Conservation (phyloP, 2,113 vertebrate species). For the Hystrix brachyura region DNA sequence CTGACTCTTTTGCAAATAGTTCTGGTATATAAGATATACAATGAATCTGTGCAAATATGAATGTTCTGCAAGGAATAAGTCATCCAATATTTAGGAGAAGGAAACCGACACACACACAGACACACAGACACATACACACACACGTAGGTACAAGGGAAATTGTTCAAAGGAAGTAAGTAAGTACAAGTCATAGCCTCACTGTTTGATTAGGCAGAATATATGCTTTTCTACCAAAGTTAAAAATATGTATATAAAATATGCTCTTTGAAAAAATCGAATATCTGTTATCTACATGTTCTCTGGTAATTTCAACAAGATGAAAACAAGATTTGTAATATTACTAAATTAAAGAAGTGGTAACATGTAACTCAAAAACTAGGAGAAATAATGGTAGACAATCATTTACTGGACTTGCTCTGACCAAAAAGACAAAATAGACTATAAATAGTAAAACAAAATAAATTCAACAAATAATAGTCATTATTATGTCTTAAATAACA, state of each 20-base stretch:
- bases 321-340: background rate
- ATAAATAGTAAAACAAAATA: background rate
- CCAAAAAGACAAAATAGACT: background rate
- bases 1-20: background rate
- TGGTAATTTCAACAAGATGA: background rate
- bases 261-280: background rate
- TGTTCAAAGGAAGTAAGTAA: background rate
- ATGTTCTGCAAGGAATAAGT: background rate
- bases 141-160: background rate
- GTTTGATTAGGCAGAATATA: background rate
- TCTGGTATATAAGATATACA: background rate
- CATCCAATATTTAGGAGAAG: background rate
- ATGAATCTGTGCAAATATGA: background rate
- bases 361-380: background rate
- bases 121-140: background rate
- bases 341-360: background rate
- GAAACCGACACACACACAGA: rapidly evolving
- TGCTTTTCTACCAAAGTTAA: background rate
- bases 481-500: background rate
- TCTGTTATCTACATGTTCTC: background rate
- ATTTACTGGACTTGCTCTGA: background rate
- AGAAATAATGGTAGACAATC: background rate
- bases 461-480: background rate
- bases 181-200: background rate
- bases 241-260: background rate